Evolutionary conservation across 1,140 invertebrate species (phyloP).

Genomic region (Lepidurus couesii): DNA sequence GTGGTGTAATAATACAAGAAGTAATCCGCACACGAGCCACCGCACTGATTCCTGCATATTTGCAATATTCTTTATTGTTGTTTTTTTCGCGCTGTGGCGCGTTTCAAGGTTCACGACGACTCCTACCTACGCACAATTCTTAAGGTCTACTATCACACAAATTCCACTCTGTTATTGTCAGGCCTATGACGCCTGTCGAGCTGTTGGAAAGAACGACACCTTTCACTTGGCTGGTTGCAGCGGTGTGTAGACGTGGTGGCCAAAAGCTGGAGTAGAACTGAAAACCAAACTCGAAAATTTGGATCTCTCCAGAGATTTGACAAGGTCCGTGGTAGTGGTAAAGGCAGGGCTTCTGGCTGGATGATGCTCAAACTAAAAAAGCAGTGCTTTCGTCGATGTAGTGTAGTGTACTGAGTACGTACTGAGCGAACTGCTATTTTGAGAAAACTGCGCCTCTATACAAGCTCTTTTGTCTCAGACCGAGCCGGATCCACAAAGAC

Average conservation of each 20-base stretch:
- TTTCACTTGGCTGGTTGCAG: background rate
- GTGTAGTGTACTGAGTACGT: background rate
- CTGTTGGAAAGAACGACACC: background rate
- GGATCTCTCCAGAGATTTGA: background rate
- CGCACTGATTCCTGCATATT: constrained; percentile 16
- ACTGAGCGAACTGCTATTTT: background rate
- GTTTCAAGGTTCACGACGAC: background rate
- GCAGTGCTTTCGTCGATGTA: background rate
- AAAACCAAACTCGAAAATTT: background rate
- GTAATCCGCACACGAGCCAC: constrained; percentile 14
- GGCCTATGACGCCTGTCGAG: background rate
- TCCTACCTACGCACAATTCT: background rate
- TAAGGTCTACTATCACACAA: background rate
- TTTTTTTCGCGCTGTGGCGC: background rate
- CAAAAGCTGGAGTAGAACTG: background rate
- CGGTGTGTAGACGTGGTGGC: background rate
- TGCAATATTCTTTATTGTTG: background rate
- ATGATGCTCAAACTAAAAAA: background rate
- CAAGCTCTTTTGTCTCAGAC: background rate
- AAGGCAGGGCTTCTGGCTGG: background rate
- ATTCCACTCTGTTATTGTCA: background rate
- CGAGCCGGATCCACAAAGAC: constrained; percentile 4
- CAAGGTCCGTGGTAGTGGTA: constrained; percentile 1
- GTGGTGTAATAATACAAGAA: constrained; percentile 2
- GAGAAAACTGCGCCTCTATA: background rate